Evolutionary conservation across 2,888 invertebrate genomes (phyloP).

Genomic region (Poecilus cupreus): DNA sequence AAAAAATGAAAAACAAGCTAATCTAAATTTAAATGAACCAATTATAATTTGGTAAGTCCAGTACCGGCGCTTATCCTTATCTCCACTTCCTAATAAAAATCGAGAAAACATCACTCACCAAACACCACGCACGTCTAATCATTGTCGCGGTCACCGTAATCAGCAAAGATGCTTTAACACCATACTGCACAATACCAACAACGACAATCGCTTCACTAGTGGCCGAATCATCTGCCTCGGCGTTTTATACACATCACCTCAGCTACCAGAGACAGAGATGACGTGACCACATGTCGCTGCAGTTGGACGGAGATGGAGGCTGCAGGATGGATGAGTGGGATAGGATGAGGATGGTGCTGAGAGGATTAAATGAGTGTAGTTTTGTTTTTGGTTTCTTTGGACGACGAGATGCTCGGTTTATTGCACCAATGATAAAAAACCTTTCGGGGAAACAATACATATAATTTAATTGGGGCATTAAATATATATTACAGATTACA

Average conservation of each 20-base stretch:
- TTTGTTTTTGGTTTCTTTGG: background rate
- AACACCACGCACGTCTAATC: constrained; percentile 35
- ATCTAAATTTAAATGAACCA: too few species aligned
- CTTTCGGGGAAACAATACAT: too few species aligned
- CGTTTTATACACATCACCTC: constrained; percentile 49
- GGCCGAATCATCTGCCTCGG: constrained; percentile 42
- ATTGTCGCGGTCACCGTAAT: constrained; percentile 1
- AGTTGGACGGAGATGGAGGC: constrained; percentile 10
- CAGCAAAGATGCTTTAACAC: background rate
- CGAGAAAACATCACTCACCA: constrained; percentile 34
- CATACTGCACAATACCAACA: constrained; percentile 39
- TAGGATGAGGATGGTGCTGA: background rate
- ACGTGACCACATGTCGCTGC: background rate
- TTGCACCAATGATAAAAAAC: too few species aligned
- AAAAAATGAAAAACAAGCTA: too few species aligned
- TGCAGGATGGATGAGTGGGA: background rate
- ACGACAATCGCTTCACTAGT: constrained; percentile 48
- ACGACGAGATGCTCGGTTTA: too few species aligned
- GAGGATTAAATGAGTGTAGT: background rate
- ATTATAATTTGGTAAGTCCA: too few species aligned
- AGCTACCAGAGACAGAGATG: constrained; percentile 9
- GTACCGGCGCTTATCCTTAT: background rate
- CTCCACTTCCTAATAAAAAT: background rate
- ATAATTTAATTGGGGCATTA: too few species aligned
- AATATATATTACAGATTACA: too few species aligned